Base-by-base conservation (phyloP, 2,888 invertebrate species). In the Halictus ligatus region DNA sequence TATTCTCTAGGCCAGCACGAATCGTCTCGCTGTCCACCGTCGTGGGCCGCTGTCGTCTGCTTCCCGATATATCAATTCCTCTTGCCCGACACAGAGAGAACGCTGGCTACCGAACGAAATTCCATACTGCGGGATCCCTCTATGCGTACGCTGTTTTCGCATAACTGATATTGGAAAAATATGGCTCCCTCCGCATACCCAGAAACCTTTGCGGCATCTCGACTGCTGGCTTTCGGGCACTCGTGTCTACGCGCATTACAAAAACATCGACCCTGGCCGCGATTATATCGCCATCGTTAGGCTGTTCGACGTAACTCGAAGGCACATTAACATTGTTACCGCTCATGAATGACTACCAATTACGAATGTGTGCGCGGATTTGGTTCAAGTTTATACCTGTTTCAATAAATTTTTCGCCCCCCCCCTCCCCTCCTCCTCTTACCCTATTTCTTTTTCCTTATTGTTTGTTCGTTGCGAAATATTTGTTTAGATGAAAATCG, bases 101-200 rank as follows among this genome's bases (percentile, higher is more conserved):
- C 85, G 87, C 85, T 74, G 77, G 76, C 67, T 80, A 85, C 80
- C 84, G 78, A 85, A 88, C 87, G 85, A 84, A 85, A 91, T 89
- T 88, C 92, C 92, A 92, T 91, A 88, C 91, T 90, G 90, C 91
- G 88, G 91, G n/a, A n/a, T n/a, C n/a, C n/a, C n/a, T n/a, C 91
- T 92, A 89, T 89, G 91, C 92, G 91, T 94, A 92, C 94, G 92
- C 93, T 93, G 92, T 94, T 93, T 95, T 95, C 95, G 95, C 96
- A 95, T 95, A 95, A 96, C 95, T 95, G 95, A 95, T 96, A 96
- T 95, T 95, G 95, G 92, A 96, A 96, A 96, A 96, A 96, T 95
- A 95, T 96, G 96, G 96, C 96, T 96, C 95, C 96, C 96, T 95
- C 96, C 95, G 95, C 94, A 95, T 95, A 96, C 96, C 96, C 96